These are phyloP conservation scores for Pyrocephalus nanus DNA, from an alignment of 2,797 vertebrate genomes.

Conservation along the genomic window DNA sequence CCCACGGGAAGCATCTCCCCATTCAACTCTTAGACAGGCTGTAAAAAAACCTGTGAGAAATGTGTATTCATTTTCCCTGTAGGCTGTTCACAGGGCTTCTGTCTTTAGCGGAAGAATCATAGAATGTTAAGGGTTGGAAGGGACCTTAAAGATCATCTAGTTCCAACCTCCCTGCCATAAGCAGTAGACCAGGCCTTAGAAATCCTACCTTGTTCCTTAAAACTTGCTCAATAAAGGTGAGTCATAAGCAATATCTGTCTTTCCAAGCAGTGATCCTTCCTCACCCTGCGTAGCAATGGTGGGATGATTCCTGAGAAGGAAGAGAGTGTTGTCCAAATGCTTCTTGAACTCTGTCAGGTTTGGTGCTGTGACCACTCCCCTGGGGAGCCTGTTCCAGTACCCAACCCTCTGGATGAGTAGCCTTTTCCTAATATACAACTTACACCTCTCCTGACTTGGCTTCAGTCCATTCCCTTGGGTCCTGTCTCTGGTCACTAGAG, in stretches of 20 bases:
- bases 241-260: neutral
- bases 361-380: neutral
- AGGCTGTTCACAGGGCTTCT: neutral
- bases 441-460: neutral
- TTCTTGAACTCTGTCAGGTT: neutral
- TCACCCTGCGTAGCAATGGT: neutral
- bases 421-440: neutral
- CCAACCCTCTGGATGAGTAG: neutral
- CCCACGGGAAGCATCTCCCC: neutral
- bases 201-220: neutral
- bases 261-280: neutral
- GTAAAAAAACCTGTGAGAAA: neutral
- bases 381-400: neutral
- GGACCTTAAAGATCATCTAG: neutral
- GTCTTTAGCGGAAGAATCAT: neutral
- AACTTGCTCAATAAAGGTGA: neutral
- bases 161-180: neutral
- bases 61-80: neutral
- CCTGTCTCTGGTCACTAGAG: neutral
- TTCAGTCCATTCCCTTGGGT: neutral
- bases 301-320: neutral
- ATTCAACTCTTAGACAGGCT: neutral
- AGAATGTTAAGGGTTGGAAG: neutral
- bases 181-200: neutral
- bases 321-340: neutral